Percentiles rank a stretch among this genome's conserved stretches.
Conservation (phyloP, 2,888 invertebrate species). For the Drosophila picticornis region DNA sequence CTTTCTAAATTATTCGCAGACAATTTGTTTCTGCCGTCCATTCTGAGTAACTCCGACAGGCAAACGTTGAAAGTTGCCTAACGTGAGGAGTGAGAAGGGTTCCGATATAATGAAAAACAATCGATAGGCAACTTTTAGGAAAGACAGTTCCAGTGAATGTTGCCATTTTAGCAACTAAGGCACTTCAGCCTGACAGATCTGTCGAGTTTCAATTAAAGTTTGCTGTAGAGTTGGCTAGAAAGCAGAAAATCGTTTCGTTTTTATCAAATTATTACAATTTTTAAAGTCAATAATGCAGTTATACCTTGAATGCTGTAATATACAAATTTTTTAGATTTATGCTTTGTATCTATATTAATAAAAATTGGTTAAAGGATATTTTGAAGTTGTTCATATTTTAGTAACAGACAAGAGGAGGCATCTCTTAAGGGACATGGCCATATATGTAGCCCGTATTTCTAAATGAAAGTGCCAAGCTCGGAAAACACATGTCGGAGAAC, state of each 20-base stretch:
- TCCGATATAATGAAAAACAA: neutral
- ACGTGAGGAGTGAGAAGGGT: neutral
- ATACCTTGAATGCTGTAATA: neutral
- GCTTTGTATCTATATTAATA: no score
- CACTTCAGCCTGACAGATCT: neutral
- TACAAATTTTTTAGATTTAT: no score
- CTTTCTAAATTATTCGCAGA: neutral
- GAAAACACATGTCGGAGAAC: no score
- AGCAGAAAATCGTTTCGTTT: neutral
- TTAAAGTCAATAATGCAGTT: neutral
- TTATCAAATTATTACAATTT: neutral
- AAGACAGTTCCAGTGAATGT: neutral
- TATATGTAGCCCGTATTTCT: no score
- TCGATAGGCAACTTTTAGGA: neutral
- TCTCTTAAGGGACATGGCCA: no score
- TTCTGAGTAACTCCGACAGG: neutral
- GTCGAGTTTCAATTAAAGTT: neutral
- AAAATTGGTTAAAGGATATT: no score
- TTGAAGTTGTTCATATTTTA: no score
- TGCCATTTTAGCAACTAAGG: neutral
- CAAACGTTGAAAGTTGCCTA: neutral
- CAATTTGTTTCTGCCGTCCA: neutral
- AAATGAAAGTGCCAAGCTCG: no score
- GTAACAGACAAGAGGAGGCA: no score
- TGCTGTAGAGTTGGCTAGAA: neutral